A percentile compares a stretch with the other conserved stretches of the same genome.
phyloP scores from a whole-genome alignment of 1,140 invertebrate genomes.

The Meteorus sp. region DNA sequence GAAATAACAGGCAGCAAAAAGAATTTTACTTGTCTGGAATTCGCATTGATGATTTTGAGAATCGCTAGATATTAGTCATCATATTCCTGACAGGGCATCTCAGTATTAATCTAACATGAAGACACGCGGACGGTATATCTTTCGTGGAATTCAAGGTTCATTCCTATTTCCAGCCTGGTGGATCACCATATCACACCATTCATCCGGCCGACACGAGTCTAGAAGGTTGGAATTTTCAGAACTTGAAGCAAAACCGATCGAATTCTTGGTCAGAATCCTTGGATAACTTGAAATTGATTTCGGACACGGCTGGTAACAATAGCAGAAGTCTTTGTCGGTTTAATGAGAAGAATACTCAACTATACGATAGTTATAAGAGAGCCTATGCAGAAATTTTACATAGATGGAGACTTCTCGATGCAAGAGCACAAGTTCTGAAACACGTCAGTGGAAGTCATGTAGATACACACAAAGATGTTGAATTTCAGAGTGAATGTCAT shows the following conservation, averaged over 20 bases:
- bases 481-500: slow-evolving; percentile 76
- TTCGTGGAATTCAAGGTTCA: neutral
- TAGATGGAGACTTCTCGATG: slow-evolving; percentile 79
- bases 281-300: slow-evolving; percentile 67
- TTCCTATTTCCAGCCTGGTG: slow-evolving; percentile 62
- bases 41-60: neutral
- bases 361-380: slow-evolving; percentile 86
- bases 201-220: slow-evolving; percentile 78
- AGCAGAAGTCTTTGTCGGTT: slow-evolving; percentile 50
- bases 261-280: slow-evolving; percentile 88
- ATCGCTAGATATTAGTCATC: neutral
- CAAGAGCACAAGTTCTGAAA: slow-evolving; percentile 80
- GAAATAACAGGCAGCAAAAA: too few species aligned
- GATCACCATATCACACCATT: slow-evolving; percentile 90
- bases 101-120: too few species aligned
- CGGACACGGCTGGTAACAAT: slow-evolving; percentile 42
- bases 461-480: slow-evolving; percentile 70
- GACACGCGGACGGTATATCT: too few species aligned
- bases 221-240: slow-evolving; percentile 74
- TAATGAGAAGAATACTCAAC: slow-evolving; percentile 60
- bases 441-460: slow-evolving; percentile 64
- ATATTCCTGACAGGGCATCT: neutral
- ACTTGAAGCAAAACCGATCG: slow-evolving; percentile 74
- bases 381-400: slow-evolving; percentile 89
- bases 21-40: too few species aligned